Conservation (phyloP, 2,113 vertebrate genomes). For the Ginglymostoma cirratum region DNA sequence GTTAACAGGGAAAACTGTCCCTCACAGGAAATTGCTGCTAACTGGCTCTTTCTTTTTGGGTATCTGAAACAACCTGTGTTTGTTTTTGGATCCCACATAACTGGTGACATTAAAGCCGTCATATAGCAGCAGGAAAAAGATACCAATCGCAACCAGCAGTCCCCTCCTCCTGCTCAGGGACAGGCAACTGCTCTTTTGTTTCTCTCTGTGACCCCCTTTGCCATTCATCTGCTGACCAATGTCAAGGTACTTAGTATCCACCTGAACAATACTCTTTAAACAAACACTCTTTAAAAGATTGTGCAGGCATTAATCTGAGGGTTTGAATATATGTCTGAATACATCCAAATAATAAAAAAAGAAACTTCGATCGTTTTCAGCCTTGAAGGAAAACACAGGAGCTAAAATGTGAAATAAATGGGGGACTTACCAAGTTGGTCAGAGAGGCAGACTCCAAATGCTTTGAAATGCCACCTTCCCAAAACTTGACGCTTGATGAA, state of each 20-base stretch:
- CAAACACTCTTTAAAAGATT: not conserved
- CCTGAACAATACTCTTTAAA: not conserved
- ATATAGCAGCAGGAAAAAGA: not conserved
- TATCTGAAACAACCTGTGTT: not conserved
- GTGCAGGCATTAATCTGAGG: not conserved
- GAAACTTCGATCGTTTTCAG: not conserved
- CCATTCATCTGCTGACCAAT: not conserved
- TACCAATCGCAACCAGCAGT: not conserved
- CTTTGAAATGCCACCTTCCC: not conserved
- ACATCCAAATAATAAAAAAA: not conserved
- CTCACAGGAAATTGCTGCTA: conserved; percentile 31
- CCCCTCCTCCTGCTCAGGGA: not conserved
- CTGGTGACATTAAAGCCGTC: not conserved
- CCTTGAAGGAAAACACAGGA: not conserved
- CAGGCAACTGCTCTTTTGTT: not conserved
- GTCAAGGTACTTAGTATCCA: not conserved
- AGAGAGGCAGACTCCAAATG: not conserved
- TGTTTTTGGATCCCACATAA: not conserved
- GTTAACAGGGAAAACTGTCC: not conserved
- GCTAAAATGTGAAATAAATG: not conserved
- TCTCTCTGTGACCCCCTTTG: not conserved
- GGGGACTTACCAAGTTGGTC: conserved; percentile 1
- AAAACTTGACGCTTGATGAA: not conserved
- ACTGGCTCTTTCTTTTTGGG: not conserved
- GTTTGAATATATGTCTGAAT: not conserved